Base-by-base conservation (phyloP, 2,888 invertebrate genomes). In the Ochropleura leucogaster region DNA sequence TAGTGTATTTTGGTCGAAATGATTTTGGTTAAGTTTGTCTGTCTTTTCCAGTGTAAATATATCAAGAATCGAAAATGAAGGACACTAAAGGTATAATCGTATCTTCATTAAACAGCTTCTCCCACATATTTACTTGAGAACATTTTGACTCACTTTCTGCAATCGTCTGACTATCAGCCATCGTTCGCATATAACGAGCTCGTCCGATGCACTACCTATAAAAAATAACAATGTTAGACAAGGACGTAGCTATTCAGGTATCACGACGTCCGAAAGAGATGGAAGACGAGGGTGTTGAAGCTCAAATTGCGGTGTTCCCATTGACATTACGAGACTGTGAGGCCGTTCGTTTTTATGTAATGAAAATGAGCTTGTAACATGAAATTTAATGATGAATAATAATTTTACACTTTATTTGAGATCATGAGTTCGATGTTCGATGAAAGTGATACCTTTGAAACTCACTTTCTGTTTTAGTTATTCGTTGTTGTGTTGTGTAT, bases 311-410 rank as follows among this genome's bases (percentile, higher is more conserved):
- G 89, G 86, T 83, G 84, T 86, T 74, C 67, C 76, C 87, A 83
- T 85, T 79, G 85, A 82, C 80, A 83, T 86, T 83, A 86, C 81
- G 81, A 82, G 83, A 84, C 76, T 79, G 77, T 81, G 79, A 68
- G 72, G 77, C 80, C 85, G 80, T 89, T 89, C 63, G 77, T 81
- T 91, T 92, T 92, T 89, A 91, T 90, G 88, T 87, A 87, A 90
- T 90, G 91, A 90, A 90, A 91, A 91, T 89, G 88, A 89, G 87
- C 85, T 86, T 89, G 89, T 87, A 74, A 73, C 74, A 76, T 85
- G 83, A 83, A 80, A 86, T 88, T 87, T 87, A 87, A 82, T 77
- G 84, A 71, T 49, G 71, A 76, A 71, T 85, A 72, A 87, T 85
- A 80, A 77, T 85, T 87, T 85, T 67, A 80, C 53, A 73, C 77